Base-by-base conservation (phyloP, 2,797 vertebrate species). In the Echeneis naucrates region DNA sequence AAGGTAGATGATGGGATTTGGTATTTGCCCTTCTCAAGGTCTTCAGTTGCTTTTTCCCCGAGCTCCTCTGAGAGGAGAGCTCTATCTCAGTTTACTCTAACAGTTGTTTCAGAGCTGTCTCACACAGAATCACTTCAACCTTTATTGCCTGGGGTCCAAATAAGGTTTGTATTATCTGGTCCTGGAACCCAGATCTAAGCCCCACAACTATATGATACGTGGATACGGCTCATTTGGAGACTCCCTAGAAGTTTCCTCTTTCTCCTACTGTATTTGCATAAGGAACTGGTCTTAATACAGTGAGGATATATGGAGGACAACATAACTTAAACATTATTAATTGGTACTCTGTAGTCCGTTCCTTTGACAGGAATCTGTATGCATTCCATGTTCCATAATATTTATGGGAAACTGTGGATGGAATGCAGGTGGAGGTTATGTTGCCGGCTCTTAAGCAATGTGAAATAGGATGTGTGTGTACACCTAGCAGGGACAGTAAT, bases 111-210 rank as follows among this genome's bases (percentile, higher is more conserved):
- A 16, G 33, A 33, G 23, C 17, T 55, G 19, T 51, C 37, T 64
- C 37, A 52, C 24, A 63, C 40, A 58, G 27, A 42, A 68, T 50
- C 77, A 70, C 53, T 68, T 65, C 47, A 78, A 78, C 59, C 26
- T 69, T 68, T 68, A 60, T 38, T 48, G 48, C 45, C 52, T 32
- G 26, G 35, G 0, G 66, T 81, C 48, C 44, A 77, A 78, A 78
- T 82, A 58, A 47, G 55, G 63, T 71, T 75, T 72, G 24, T 63
- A 45, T 63, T 75, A 24, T 75, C 12, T 6, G 53, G 24, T 38
- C 8, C 57, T 64, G 48, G 45, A 82, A 61, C 14, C 35, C 38
- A 62, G 48, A 50, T 61, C 30, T 44, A 56, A 53, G 45, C 38
- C 71, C 63, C 33, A 55, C 27, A 70, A 19, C 53, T 33, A n/a